These are phyloP conservation scores for Himalopsyche phryganea DNA, from an alignment of 1,140 invertebrate genomes.

Conservation along the genomic window DNA sequence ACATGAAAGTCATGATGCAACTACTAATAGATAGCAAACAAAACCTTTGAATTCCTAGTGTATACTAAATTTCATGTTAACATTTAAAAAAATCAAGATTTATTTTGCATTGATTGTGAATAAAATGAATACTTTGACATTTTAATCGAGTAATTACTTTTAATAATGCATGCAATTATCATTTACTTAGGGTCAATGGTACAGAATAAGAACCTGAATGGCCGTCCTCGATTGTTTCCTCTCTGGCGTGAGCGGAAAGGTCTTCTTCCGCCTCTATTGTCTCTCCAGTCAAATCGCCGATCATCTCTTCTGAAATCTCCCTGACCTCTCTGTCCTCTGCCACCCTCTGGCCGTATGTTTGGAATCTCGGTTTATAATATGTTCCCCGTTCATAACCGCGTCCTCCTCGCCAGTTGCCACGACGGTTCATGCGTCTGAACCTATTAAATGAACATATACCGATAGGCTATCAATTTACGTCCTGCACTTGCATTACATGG, in stretches of 20 bases:
- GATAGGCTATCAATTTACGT: no score
- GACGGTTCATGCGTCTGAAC: conserved; percentile 41
- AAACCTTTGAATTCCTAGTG: no score
- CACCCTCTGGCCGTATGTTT: conserved; percentile 55
- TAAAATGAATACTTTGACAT: no score
- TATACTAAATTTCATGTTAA: no score
- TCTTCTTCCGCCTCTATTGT: conserved; percentile 44
- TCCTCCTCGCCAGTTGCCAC: conserved; percentile 55
- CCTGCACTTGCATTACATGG: no score
- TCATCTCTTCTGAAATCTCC: conserved; percentile 58
- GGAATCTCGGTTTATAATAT: conserved; percentile 72
- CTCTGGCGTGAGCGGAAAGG: conserved; percentile 45
- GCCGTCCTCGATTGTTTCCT: conserved; percentile 45
- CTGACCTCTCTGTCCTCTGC: conserved; percentile 49
- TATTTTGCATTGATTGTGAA: no score
- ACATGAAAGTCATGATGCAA: neutral
- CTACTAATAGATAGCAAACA: neutral
- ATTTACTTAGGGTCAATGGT: no score
- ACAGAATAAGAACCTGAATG: no score
- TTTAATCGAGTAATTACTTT: no score
- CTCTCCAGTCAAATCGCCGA: conserved; percentile 45
- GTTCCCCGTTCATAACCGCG: conserved; percentile 67
- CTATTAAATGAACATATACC: conserved; percentile 28
- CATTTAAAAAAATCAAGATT: no score
- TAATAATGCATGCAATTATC: no score